phyloP scores from a whole-genome alignment of 1,140 invertebrate species.

The Tribolium castaneum region DNA sequence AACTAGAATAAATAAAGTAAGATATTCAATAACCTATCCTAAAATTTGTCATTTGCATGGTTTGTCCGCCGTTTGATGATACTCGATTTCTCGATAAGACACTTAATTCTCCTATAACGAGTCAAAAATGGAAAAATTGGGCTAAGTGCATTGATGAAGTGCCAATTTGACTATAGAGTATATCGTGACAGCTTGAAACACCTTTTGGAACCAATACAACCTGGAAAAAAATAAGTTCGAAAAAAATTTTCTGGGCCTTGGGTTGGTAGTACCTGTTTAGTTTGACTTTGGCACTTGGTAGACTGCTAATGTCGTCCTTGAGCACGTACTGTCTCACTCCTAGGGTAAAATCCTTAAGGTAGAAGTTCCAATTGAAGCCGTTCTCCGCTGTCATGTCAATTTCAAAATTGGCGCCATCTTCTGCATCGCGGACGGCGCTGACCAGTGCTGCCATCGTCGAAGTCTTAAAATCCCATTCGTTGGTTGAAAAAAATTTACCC shows the following conservation, averaged over 20 bases:
- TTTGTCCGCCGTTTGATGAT: neutral
- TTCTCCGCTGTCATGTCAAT: constrained; percentile 67
- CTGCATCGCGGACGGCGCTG: constrained; percentile 67
- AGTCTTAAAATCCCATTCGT: constrained; percentile 87
- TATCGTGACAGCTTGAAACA: constrained; percentile 38
- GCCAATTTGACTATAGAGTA: constrained; percentile 38
- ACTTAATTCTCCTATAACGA: neutral
- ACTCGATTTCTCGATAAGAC: neutral
- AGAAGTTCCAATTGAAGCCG: constrained; percentile 74
- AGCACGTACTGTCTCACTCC: constrained; percentile 84
- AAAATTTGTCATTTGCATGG: neutral
- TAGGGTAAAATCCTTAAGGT: constrained; percentile 79
- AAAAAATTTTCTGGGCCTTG: neutral
- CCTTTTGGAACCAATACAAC: constrained; percentile 51
- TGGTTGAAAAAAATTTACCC: constrained; percentile 88
- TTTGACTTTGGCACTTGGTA: constrained; percentile 73
- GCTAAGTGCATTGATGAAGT: neutral
- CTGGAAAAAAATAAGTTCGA: constrained; percentile 30
- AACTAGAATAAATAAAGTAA: constrained; percentile 18
- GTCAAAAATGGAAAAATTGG: neutral
- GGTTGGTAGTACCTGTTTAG: constrained; percentile 70
- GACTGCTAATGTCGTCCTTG: constrained; percentile 77
- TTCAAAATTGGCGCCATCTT: constrained; percentile 72
- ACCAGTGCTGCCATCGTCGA: constrained; percentile 78
- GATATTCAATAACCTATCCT: neutral